phyloP scores from a whole-genome alignment of 2,113 vertebrate species.

The Chloropsis hardwickii region DNA sequence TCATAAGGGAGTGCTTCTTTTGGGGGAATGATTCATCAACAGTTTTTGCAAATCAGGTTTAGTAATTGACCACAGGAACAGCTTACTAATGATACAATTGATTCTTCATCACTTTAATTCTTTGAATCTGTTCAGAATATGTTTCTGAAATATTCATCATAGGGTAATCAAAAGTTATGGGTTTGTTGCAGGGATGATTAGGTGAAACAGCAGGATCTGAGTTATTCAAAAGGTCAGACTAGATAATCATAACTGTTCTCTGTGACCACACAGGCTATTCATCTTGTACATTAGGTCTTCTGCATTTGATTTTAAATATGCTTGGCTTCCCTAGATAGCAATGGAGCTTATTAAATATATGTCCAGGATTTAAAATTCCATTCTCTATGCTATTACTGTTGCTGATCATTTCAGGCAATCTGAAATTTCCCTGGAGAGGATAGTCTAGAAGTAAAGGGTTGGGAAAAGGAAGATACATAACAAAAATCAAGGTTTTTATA shows the following conservation, averaged over 20 bases:
- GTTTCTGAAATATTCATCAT: background rate
- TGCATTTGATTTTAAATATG: constrained; percentile 5
- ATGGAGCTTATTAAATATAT: background rate
- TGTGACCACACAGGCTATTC: constrained; percentile 4
- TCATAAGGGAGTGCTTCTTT: background rate
- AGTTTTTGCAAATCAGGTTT: background rate
- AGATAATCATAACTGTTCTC: constrained; percentile 1
- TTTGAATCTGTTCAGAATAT: background rate
- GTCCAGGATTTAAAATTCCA: constrained; percentile 4
- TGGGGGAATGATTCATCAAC: background rate
- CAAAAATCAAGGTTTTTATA: background rate
- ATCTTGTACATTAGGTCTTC: background rate
- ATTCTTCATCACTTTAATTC: constrained; percentile 14
- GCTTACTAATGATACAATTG: background rate
- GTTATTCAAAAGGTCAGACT: constrained; percentile 35
- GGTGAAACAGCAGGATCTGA: background rate
- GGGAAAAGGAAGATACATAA: background rate
- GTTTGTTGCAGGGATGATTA: background rate
- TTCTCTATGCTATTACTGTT: background rate
- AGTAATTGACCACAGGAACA: background rate
- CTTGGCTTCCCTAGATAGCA: background rate
- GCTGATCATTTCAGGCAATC: background rate
- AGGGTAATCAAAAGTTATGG: background rate
- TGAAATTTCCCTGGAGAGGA: background rate
- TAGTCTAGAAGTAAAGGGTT: background rate